Percentiles rank a stretch among this genome's conserved stretches.
Conservation (phyloP, 64 coral and sea anemone genomes). For the Actinia tenebrosa region DNA sequence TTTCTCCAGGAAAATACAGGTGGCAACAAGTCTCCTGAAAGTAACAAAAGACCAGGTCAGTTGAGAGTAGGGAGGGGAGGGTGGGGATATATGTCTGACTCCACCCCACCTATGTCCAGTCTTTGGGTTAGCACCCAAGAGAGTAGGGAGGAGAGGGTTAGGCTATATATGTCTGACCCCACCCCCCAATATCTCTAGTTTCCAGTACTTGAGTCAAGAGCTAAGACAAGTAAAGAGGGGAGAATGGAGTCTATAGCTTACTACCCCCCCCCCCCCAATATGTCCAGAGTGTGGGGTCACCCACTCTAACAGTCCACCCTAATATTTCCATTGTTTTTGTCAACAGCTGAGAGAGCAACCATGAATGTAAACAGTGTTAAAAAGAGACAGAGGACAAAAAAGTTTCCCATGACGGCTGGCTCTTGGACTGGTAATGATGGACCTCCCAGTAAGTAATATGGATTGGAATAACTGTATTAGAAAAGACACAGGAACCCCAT, state of each 20-base stretch:
- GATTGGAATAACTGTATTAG: not conserved
- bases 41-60: conserved; percentile 64
- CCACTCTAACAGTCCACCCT: not conserved
- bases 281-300: too few species aligned
- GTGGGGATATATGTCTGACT: too few species aligned
- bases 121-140: too few species aligned
- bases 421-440: conserved; percentile 85
- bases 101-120: too few species aligned
- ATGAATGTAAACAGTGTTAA: conserved; percentile 72
- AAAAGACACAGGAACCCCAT: not conserved
- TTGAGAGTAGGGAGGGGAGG: too few species aligned
- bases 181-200: too few species aligned
- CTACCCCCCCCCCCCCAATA: too few species aligned
- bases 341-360: conserved; percentile 70
- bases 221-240: too few species aligned
- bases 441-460: conserved; percentile 58
- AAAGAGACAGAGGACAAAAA: conserved; percentile 91
- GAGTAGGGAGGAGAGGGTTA: too few species aligned
- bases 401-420: conserved; percentile 92
- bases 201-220: too few species aligned
- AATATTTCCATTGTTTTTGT: not conserved
- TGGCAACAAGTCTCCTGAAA: conserved; percentile 11
- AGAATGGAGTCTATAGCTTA: too few species aligned
- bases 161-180: too few species aligned
- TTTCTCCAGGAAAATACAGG: not conserved